A percentile compares a stretch with the other conserved stretches of the same genome.
Evolutionary conservation across 2,888 invertebrate species (phyloP).

Genomic region (Phlogophora meticulosa): DNA sequence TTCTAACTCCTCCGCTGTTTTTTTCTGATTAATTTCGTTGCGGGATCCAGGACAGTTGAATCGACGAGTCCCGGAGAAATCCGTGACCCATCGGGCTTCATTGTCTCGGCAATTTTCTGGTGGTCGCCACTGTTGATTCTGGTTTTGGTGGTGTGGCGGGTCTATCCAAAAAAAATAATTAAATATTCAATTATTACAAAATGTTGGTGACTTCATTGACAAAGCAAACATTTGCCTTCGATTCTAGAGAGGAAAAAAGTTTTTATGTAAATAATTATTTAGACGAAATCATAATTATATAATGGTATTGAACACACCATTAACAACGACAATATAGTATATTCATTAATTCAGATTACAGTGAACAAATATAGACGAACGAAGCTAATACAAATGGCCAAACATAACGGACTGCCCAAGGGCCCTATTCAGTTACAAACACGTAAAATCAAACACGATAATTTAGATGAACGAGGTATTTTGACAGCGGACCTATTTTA

Average conservation of each 20-base stretch:
- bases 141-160: too few species aligned
- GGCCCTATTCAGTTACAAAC: constrained; percentile 66
- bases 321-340: not conserved
- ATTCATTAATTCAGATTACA: constrained; percentile 29
- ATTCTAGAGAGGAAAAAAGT: not conserved
- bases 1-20: too few species aligned
- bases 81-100: too few species aligned
- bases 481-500: constrained; percentile 61
- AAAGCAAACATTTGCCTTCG: not conserved
- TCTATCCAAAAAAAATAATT: too few species aligned
- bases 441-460: constrained; percentile 66
- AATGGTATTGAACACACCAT: not conserved
- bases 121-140: too few species aligned
- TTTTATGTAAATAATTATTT: too few species aligned
- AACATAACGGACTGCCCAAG: constrained; percentile 64
- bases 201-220: not conserved
- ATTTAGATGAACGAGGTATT: constrained; percentile 68
- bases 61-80: too few species aligned
- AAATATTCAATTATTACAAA: not conserved
- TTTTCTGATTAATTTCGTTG: too few species aligned
- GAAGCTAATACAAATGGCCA: constrained; percentile 53
- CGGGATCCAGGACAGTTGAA: too few species aligned
- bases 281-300: not conserved
- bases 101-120: too few species aligned
- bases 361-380: constrained; percentile 38